Percentiles rank a stretch among this genome's conserved stretches.
Evolutionary conservation across 2,888 invertebrate species (phyloP).

Genomic region (Drosophila ezoana): DNA sequence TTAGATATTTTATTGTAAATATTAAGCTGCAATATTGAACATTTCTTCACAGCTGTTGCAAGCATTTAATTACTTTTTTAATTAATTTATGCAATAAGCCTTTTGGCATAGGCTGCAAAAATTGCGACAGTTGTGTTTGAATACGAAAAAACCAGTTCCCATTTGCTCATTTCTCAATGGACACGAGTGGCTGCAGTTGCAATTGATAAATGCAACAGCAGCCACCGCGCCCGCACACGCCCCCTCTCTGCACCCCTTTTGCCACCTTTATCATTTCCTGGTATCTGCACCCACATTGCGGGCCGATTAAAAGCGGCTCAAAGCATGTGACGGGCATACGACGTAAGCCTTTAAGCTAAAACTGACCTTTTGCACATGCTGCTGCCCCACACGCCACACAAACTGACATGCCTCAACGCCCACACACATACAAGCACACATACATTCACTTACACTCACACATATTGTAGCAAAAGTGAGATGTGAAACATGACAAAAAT

Average conservation of each 20-base stretch:
- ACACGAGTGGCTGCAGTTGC: slow-evolving; percentile 5
- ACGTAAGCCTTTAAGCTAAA: slow-evolving; percentile 66
- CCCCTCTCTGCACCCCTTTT: background rate
- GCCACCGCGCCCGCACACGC: background rate
- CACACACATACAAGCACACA: slow-evolving; percentile 22
- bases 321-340: slow-evolving; percentile 44
- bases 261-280: slow-evolving; percentile 13
- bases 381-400: slow-evolving; percentile 15
- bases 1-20: background rate
- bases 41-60: slow-evolving; percentile 3
- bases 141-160: slow-evolving; percentile 51
- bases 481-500: slow-evolving; percentile 40
- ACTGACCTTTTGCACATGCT: slow-evolving; percentile 67
- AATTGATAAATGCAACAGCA: slow-evolving; percentile 32
- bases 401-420: slow-evolving; percentile 28
- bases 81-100: background rate
- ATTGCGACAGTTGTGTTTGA: slow-evolving; percentile 51
- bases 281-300: slow-evolving; percentile 33
- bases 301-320: slow-evolving; percentile 59
- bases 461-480: slow-evolving; percentile 6
- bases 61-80: background rate
- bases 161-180: slow-evolving; percentile 28
- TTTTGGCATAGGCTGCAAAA: slow-evolving; percentile 21
- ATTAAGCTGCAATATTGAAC: background rate
- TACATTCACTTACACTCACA: background rate